These are phyloP conservation scores for Acropternis orthonyx DNA, from an alignment of 2,797 vertebrate species.

Conservation along the genomic window DNA sequence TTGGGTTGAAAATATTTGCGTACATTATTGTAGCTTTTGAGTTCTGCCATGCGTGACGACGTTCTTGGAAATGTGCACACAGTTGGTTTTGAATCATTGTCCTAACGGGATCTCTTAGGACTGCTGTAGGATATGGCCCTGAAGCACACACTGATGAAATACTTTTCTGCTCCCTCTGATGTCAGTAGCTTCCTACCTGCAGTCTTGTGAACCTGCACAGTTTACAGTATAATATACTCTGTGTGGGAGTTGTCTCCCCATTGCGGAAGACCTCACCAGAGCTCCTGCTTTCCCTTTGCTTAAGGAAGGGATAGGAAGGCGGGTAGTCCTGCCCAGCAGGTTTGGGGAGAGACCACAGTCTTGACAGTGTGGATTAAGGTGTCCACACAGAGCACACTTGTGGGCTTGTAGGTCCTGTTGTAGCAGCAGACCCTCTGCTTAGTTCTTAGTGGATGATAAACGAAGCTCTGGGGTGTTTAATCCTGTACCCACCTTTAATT, in stretches of 20 bases:
- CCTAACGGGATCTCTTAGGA: background rate
- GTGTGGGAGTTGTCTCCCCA: accelerated
- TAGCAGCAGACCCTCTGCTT: background rate
- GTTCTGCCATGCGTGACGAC: background rate
- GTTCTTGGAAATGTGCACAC: background rate
- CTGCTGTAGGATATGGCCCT: background rate
- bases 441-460: background rate
- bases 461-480: background rate
- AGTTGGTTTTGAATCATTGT: background rate
- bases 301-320: background rate
- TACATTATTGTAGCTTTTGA: conserved; percentile 26
- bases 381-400: background rate
- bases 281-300: background rate
- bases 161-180: background rate
- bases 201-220: background rate
- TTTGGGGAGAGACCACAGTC: background rate
- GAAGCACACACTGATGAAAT: background rate
- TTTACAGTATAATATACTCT: background rate
- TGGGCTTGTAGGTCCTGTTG: accelerated
- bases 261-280: background rate
- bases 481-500: background rate
- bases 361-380: accelerated
- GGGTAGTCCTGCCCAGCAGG: background rate
- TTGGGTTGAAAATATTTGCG: conserved; percentile 23
- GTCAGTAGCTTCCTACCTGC: background rate